Evolutionary conservation across 1,140 invertebrate genomes (phyloP), one percentile per base, ranked within the genome.

Genomic region (Sarcophaga bullata): DNA sequence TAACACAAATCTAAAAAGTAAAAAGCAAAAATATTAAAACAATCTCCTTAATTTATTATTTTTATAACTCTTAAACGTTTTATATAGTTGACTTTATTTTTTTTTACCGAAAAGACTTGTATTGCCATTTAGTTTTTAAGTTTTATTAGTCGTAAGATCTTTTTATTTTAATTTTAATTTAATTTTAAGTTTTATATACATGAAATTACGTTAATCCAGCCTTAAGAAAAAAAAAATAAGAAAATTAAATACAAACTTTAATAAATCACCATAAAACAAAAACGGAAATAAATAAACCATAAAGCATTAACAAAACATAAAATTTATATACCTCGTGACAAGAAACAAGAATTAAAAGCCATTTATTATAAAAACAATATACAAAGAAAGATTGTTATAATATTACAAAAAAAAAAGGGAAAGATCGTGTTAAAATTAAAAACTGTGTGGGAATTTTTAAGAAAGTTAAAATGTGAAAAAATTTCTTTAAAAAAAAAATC

Each of bases 261-360:
- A 37, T 15, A 75, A 46, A 15, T 49, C 49, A 47, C 17, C 62
- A 25, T 9, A 49, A 49, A 13, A 76, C 13, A 76, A 17, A 76
- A 78, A 78, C 15, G 50, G 19, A n/a, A 76, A 76, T n/a, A 76
- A 11, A 47, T 48, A 76, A 78, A 78, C 48, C 73, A 76, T 76
- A 76, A 78, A 78, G 48, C 75, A 78, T 78, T 78, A 78, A 78
- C 25, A 73, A 76, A 76, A 48, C 48, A 76, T n/a, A 73, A 75
- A 49, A 78, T 47, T 78, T 50, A 78, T 50, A 78, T 78, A 78
- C 75, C 75, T 78, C 75, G 75, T 78, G 9, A 50, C 75, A 78
- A 78, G 10, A 78, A 50, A 78, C 50, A 49, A 78, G 3, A 76
- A 76, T 37, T 37, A 49, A 78, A 50, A 78, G 49, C 47, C 48